Evolutionary conservation across 2,888 invertebrate genomes (phyloP).

Genomic region (Trisateles emortualis): DNA sequence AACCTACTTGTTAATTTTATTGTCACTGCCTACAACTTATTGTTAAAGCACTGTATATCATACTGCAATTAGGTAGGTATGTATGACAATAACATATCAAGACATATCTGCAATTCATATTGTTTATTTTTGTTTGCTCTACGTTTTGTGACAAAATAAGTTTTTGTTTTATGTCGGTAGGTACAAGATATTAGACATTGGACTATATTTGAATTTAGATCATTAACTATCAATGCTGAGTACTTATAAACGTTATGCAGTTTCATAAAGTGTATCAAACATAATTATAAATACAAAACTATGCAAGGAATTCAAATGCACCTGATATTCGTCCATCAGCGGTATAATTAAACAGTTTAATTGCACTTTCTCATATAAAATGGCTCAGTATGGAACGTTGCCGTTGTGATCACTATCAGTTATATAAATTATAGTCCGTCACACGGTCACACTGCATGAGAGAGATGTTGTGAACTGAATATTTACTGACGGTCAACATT

Average conservation of each 20-base stretch:
- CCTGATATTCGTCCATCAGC: conserved; percentile 79
- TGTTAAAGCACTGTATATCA: too few species aligned
- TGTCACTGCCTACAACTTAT: too few species aligned
- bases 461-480: conserved; percentile 32
- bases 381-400: conserved; percentile 49
- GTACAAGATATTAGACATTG: too few species aligned
- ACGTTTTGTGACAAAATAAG: too few species aligned
- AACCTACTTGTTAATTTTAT: too few species aligned
- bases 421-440: conserved; percentile 9
- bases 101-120: too few species aligned
- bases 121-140: too few species aligned
- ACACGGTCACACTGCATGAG: conserved; percentile 29
- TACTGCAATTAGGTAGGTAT: too few species aligned
- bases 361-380: conserved; percentile 67
- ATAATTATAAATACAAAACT: conserved; percentile 21
- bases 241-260: not conserved
- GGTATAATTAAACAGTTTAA: conserved; percentile 48
- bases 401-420: conserved; percentile 49
- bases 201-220: too few species aligned
- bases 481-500: conserved; percentile 27
- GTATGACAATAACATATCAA: too few species aligned
- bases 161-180: too few species aligned
- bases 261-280: not conserved
- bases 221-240: not conserved
- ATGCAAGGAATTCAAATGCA: conserved; percentile 52